Base-by-base conservation (phyloP, 2,888 invertebrate genomes). In the Tiphia femorata region DNA sequence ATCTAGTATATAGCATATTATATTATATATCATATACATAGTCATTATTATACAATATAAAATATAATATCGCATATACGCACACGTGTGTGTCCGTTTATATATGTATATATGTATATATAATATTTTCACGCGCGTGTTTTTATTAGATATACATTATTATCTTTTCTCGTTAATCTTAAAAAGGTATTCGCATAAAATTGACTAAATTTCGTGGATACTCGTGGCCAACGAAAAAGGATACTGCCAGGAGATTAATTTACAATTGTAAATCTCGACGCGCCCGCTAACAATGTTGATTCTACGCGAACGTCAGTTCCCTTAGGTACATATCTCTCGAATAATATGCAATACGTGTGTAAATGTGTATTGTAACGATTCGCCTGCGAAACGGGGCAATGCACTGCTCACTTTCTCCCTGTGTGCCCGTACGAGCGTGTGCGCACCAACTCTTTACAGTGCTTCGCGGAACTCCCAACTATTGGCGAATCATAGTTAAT, bases 171-270 rank as follows among this genome's bases (percentile, higher is more conserved):
- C 48, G 58, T 58, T 56, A 58, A 57, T 64, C 37, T 73, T 73
- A 76, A 73, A 79, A 81, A 80, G 75, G 70, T 79, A 75, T 3
- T 78, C 79, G 76, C 77, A 61, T 73, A 14, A 77, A 82, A 82
- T 82, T 82, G 82, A 82, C 82, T 82, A 82, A 79, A 14, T 75
- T 78, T 78, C 68, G 72, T 74, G 70, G 56, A 66, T 68, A 49
- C 57, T 69, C 64, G 71, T n/a, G 61, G 64, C 66, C 3, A 76
- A 72, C 67, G 63, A 67, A 72, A 44, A 27, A 53, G 40, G 43
- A 46, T 59, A 52, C 62, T 51, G 55, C n/a, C n/a, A n/a, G n/a
- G n/a, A n/a, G n/a, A n/a, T 57, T 62, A 56, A 51, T 57, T 35
- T 56, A 52, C 49, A 43, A n/a, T n/a, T n/a, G n/a, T n/a, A n/a